These are phyloP conservation scores for Saxidomus purpurata DNA, from an alignment of 1,140 invertebrate genomes.

Conservation along the genomic window DNA sequence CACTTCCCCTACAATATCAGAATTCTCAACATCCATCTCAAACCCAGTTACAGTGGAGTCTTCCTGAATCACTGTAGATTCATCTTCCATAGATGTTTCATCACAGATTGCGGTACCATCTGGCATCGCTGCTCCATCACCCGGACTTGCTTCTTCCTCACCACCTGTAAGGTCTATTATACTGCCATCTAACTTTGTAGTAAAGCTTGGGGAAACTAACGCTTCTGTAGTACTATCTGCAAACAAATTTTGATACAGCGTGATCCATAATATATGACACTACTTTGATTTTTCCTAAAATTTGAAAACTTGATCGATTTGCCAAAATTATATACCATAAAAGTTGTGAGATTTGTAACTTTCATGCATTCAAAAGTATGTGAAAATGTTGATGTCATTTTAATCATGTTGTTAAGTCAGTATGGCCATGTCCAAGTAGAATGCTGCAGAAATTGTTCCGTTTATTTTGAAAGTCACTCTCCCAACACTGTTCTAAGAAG, in stretches of 20 bases:
- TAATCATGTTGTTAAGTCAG: too few species aligned
- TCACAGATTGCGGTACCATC: not conserved
- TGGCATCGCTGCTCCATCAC: not conserved
- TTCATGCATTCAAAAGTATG: too few species aligned
- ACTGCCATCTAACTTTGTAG: slow-evolving; percentile 13
- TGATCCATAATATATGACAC: too few species aligned
- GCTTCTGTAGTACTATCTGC: not conserved
- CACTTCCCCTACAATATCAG: not conserved
- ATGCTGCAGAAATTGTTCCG: too few species aligned
- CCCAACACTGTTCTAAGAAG: too few species aligned
- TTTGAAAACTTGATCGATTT: too few species aligned
- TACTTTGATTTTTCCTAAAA: too few species aligned
- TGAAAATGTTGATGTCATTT: too few species aligned
- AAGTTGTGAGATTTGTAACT: too few species aligned
- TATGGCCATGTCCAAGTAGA: too few species aligned
- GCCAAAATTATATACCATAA: too few species aligned
- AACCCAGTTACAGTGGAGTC: not conserved
- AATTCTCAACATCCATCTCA: not conserved
- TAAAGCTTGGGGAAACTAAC: not conserved
- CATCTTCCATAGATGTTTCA: not conserved
- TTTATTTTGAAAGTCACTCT: too few species aligned
- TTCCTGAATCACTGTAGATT: not conserved
- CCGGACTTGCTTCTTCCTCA: not conserved
- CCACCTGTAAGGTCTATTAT: not conserved
- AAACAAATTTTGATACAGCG: not conserved